Percentiles rank a stretch among this genome's conserved stretches.
These are phyloP conservation scores for Eristalis tenax DNA, from an alignment of 2,888 invertebrate species.

Conservation along the genomic window DNA sequence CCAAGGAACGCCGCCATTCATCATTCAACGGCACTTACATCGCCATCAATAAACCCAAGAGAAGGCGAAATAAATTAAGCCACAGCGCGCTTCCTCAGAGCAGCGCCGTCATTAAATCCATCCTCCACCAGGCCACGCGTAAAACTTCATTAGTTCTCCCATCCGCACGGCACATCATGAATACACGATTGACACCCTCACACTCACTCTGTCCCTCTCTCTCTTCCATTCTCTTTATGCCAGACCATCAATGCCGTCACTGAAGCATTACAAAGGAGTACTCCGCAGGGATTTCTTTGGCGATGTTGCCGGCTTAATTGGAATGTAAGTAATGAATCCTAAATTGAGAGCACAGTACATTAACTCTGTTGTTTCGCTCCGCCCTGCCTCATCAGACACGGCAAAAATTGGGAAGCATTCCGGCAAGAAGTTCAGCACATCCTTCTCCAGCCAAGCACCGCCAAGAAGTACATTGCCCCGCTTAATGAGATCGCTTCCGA, in stretches of 20 bases:
- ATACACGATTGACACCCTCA: not conserved
- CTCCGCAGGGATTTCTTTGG: slow-evolving; percentile 87
- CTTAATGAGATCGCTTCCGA: slow-evolving; percentile 89
- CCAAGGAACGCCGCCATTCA: no score
- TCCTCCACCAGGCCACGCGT: not conserved
- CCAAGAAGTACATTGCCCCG: slow-evolving; percentile 88
- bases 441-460: slow-evolving; percentile 89
- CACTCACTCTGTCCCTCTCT: no score
- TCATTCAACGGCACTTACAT: not conserved
- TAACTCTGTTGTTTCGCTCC: not conserved
- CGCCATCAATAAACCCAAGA: not conserved
- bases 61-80: not conserved
- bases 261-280: slow-evolving; percentile 87
- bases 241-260: slow-evolving; percentile 87
- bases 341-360: not conserved
- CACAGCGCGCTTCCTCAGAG: not conserved
- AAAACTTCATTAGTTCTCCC: not conserved
- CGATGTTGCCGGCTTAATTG: slow-evolving; percentile 87
- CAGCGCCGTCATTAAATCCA: not conserved
- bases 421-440: slow-evolving; percentile 92
- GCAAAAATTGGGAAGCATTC: slow-evolving; percentile 92
- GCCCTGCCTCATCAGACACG: slow-evolving; percentile 86
- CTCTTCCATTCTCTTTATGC: slow-evolving; percentile 9
- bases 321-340: slow-evolving; percentile 84
- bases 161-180: not conserved